phyloP scores from a whole-genome alignment of 2,113 vertebrate species.

The Hydrochoerus hydrochaeris region DNA sequence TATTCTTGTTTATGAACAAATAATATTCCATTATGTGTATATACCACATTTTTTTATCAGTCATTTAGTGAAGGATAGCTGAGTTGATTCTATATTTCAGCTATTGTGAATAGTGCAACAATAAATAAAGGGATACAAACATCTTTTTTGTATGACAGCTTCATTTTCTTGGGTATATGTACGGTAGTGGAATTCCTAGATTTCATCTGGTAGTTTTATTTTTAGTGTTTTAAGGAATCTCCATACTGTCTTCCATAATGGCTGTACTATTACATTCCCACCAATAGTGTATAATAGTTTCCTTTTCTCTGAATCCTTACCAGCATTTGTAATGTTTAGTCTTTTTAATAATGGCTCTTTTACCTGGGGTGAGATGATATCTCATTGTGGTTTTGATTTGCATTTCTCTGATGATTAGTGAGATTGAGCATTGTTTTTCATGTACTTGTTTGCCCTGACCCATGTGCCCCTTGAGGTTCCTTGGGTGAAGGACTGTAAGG shows the following conservation, averaged over 20 bases:
- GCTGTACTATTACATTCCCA: neutral
- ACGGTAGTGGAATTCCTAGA: neutral
- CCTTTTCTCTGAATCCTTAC: neutral
- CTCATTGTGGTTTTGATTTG: neutral
- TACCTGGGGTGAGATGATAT: neutral
- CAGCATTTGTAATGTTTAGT: neutral
- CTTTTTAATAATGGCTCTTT: neutral
- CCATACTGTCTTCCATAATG: neutral
- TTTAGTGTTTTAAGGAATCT: neutral
- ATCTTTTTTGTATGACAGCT: neutral
- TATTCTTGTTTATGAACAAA: neutral
- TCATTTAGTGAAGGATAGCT: neutral
- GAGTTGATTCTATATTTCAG: neutral
- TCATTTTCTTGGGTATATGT: neutral
- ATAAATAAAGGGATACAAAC: neutral
- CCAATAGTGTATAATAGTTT: neutral
- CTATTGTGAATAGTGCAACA: neutral
- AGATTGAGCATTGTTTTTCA: neutral
- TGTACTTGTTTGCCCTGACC: neutral
- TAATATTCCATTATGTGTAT: neutral
- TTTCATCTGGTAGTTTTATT: neutral
- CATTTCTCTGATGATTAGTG: neutral
- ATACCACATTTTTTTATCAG: neutral
- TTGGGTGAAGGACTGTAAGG: no score
- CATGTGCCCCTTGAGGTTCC: no score